Conservation (phyloP, 2,888 invertebrate genomes). For the Diogma glabrata region DNA sequence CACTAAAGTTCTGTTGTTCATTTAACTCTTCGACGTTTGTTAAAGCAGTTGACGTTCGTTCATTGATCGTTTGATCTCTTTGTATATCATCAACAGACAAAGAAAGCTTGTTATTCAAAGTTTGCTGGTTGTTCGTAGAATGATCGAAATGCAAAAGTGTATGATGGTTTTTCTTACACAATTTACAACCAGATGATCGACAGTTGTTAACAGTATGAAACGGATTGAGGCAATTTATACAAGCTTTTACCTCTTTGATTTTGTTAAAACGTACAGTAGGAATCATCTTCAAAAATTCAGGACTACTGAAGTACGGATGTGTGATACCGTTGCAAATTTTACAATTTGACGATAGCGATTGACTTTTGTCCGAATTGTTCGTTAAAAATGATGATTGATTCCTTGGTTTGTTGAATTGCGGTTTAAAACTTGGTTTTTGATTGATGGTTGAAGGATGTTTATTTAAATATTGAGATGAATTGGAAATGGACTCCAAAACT, state of each 20-base stretch:
- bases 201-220: background rate
- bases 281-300: background rate
- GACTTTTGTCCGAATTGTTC: too few species aligned
- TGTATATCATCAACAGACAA: background rate
- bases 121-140: background rate
- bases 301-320: too few species aligned
- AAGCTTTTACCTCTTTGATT: background rate
- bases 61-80: background rate
- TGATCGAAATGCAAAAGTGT: background rate
- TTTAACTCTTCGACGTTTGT: background rate
- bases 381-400: background rate
- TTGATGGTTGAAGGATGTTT: background rate
- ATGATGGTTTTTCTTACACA: background rate
- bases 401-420: too few species aligned
- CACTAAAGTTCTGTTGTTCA: background rate
- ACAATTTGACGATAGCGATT: background rate
- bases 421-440: too few species aligned
- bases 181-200: background rate
- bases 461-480: background rate
- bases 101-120: background rate
- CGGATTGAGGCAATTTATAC: background rate
- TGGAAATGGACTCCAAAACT: background rate
- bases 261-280: background rate
- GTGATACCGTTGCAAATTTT: background rate
- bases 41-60: background rate